Percentiles rank a stretch among this genome's conserved stretches.
Evolutionary conservation across 2,888 invertebrate species (phyloP).

Genomic region (Craniophora ligustri): DNA sequence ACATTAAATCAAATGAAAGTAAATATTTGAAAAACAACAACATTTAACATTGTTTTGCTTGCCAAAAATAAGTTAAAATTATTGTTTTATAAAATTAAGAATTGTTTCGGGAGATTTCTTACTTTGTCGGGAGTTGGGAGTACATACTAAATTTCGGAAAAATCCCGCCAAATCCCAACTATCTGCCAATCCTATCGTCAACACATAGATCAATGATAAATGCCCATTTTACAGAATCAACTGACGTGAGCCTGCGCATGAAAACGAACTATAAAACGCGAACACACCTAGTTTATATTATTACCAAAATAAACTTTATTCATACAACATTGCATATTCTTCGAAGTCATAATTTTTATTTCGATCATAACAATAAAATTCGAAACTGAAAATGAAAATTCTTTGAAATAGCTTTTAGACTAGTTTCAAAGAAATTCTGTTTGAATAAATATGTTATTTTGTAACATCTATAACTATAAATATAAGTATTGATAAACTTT

Average conservation of each 20-base stretch:
- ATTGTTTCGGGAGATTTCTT: too few relatives aligned
- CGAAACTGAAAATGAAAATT: slow-evolving; percentile 19
- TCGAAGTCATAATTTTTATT: slow-evolving; percentile 47
- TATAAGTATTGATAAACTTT: slow-evolving; percentile 3
- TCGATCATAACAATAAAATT: slow-evolving; percentile 46
- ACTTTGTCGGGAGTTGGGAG: too few relatives aligned
- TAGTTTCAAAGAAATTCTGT: background rate
- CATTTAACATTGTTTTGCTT: too few relatives aligned
- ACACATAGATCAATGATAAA: too few relatives aligned
- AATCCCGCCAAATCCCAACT: too few relatives aligned
- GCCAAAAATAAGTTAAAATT: too few relatives aligned
- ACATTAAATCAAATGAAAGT: too few relatives aligned
- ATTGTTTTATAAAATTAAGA: too few relatives aligned
- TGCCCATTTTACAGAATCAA: background rate
- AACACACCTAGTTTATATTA: slow-evolving; percentile 16
- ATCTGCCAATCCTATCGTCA: background rate
- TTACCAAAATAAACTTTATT: slow-evolving; percentile 33
- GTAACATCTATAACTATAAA: too few relatives aligned
- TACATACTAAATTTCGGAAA: too few relatives aligned
- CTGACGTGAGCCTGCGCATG: background rate
- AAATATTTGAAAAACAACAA: too few relatives aligned
- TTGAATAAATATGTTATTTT: background rate
- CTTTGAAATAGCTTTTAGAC: background rate
- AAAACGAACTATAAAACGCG: slow-evolving; percentile 1
- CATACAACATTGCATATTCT: slow-evolving; percentile 31